Evolutionary conservation across 1,140 invertebrate species (phyloP).

Genomic region (Rhopalosiphum maidis): DNA sequence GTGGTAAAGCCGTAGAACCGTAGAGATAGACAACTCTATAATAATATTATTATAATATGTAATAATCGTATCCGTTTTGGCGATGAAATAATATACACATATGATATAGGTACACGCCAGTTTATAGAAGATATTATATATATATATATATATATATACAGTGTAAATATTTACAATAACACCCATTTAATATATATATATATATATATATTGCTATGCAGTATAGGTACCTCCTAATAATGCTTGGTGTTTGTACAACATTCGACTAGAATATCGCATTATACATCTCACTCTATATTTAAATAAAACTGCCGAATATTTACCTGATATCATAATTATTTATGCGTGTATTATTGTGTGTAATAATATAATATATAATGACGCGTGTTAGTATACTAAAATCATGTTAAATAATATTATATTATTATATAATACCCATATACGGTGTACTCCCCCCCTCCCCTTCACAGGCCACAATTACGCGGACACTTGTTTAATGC

Average conservation of each 20-base stretch:
- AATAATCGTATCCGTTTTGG: neutral
- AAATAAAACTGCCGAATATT: slow-evolving; percentile 20
- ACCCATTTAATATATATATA: neutral
- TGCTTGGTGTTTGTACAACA: neutral
- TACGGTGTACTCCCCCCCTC: neutral
- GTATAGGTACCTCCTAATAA: neutral
- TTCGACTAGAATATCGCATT: neutral
- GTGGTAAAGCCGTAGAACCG: too few species aligned
- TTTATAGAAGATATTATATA: neutral
- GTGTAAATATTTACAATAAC: neutral
- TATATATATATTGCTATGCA: neutral
- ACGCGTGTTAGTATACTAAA: neutral
- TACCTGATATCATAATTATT: neutral
- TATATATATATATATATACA: neutral
- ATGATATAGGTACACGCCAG: neutral
- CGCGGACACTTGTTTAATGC: neutral
- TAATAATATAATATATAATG: neutral
- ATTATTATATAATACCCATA: neutral
- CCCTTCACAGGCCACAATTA: neutral
- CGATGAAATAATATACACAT: neutral
- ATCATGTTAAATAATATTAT: neutral
- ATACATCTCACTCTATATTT: neutral
- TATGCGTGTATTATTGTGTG: neutral
- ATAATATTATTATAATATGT: neutral
- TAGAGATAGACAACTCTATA: neutral